Conservation (phyloP, 92 coral and sea anemone species). For the Pocillopora grandis region DNA sequence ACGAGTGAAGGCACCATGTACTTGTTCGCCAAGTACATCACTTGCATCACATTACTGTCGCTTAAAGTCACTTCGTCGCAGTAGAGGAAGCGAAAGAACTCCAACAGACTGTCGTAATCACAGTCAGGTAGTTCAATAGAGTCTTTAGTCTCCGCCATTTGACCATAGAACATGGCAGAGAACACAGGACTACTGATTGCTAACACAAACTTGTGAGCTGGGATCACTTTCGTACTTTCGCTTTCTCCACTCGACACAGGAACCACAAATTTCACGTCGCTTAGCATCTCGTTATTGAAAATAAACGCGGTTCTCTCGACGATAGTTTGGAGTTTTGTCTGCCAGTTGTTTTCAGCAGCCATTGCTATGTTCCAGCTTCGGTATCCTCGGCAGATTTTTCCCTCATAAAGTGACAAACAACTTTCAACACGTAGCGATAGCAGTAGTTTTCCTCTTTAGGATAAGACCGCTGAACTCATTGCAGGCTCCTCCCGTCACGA, state of each 20-base stretch:
- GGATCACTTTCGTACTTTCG: slow-evolving; percentile 34
- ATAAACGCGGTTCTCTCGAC: background rate
- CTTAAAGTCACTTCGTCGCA: background rate
- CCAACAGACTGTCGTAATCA: slow-evolving; percentile 16
- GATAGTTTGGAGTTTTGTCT: background rate
- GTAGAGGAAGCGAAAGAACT: slow-evolving; percentile 17
- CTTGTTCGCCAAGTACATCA: slow-evolving; percentile 22
- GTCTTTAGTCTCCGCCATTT: slow-evolving; percentile 60
- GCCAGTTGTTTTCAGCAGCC: background rate
- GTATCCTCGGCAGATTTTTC: no score
- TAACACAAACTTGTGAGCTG: slow-evolving; percentile 63
- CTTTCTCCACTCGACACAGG: slow-evolving; percentile 8
- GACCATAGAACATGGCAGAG: slow-evolving; percentile 81
- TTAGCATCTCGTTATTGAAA: background rate
- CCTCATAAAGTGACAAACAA: no score
- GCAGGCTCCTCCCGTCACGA: no score
- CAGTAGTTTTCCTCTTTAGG: no score
- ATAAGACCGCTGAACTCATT: no score
- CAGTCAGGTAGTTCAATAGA: slow-evolving; percentile 20
- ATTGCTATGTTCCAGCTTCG: background rate
- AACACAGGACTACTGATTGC: slow-evolving; percentile 72
- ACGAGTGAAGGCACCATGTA: slow-evolving; percentile 13
- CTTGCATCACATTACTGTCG: slow-evolving; percentile 21
- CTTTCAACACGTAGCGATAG: no score
- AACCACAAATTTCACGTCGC: slow-evolving; percentile 27